phyloP scores from a whole-genome alignment of 2,113 vertebrate genomes.

The Diadophis punctatus region DNA sequence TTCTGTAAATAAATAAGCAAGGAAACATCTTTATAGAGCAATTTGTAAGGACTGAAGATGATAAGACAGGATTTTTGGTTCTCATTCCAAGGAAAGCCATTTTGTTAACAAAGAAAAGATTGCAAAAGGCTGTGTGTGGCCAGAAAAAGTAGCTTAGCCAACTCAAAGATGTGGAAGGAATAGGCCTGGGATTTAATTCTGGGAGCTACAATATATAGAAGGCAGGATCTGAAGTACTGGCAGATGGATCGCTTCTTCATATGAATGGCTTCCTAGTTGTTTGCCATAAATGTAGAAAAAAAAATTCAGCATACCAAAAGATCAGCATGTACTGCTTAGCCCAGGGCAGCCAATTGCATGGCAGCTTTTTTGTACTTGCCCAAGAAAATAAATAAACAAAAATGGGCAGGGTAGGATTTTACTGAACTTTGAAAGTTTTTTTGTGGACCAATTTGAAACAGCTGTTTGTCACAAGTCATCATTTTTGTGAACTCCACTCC shows the following conservation, averaged over 20 bases:
- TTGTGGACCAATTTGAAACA: neutral
- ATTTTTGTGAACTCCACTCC: neutral
- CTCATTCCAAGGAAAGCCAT: neutral
- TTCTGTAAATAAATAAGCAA: neutral
- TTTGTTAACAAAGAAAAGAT: neutral
- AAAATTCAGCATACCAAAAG: neutral
- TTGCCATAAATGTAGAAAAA: neutral
- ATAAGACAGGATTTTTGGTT: neutral
- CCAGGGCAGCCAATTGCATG: neutral
- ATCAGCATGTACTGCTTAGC: neutral
- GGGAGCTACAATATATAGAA: neutral
- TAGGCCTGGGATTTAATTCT: neutral
- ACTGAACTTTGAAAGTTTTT: neutral
- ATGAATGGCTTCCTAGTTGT: neutral
- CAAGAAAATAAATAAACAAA: neutral
- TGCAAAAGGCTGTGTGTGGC: neutral
- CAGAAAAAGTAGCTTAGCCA: neutral
- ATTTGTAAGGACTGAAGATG: neutral
- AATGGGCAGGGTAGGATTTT: neutral
- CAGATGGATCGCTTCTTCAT: neutral
- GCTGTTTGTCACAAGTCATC: slow-evolving; percentile 7
- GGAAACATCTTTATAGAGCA: neutral
- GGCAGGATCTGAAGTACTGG: neutral
- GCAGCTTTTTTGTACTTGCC: neutral
- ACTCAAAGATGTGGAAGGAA: neutral